Evolutionary conservation across 1,140 invertebrate species (phyloP).

Genomic region (Frieseomelitta varia): DNA sequence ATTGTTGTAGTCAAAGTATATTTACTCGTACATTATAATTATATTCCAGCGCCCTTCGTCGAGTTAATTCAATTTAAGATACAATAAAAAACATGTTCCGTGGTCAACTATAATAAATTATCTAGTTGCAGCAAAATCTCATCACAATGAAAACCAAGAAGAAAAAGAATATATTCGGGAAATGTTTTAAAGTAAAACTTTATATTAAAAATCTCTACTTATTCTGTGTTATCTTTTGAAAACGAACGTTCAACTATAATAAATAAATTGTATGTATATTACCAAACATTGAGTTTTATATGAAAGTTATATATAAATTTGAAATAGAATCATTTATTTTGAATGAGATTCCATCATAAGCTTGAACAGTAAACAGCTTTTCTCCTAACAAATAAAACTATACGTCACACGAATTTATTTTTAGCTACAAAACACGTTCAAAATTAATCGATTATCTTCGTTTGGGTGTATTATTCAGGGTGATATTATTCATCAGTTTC

Average conservation of each 20-base stretch:
- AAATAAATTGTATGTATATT: not conserved
- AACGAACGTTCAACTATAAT: not conserved
- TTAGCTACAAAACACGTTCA: not conserved
- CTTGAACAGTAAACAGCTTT: not conserved
- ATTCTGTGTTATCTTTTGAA: slow-evolving; percentile 5
- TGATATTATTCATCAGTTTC: not conserved
- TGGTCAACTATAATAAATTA: not conserved
- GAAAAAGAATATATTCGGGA: not conserved
- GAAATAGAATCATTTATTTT: not conserved
- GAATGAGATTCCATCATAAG: slow-evolving; percentile 1
- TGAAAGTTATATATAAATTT: not conserved
- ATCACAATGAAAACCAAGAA: not conserved
- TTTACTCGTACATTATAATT: slow-evolving; percentile 48
- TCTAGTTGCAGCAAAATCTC: not conserved
- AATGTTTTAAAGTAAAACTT: not conserved
- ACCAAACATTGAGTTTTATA: not conserved
- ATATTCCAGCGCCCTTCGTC: slow-evolving; percentile 20
- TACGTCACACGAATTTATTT: not conserved
- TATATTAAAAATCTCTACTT: slow-evolving; percentile 9
- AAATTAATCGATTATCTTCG: slow-evolving; percentile 13
- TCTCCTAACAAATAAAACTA: not conserved
- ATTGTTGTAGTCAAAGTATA: slow-evolving; percentile 28
- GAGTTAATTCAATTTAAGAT: slow-evolving; percentile 16
- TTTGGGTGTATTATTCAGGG: slow-evolving; percentile 1
- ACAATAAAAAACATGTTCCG: not conserved